A percentile compares a stretch with the other conserved stretches of the same genome.
phyloP scores from a whole-genome alignment of 2,113 vertebrate genomes.

The Balaenoptera acutorostrata region DNA sequence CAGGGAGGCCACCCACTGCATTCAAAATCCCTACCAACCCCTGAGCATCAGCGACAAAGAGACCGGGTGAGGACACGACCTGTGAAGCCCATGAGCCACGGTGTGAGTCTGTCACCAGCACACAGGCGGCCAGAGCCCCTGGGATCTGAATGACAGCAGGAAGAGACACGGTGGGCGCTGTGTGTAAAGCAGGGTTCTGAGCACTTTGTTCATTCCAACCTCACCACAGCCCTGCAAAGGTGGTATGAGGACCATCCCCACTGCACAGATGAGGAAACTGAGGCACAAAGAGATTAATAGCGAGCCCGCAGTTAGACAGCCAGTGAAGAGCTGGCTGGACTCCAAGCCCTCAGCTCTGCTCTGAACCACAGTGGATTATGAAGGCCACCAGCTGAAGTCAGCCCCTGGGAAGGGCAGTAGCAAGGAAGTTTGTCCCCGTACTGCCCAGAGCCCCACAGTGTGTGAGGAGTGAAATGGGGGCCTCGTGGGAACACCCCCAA shows the following conservation, averaged over 20 bases:
- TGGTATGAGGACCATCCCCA: accelerated
- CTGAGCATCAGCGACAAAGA: background rate
- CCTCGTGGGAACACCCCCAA: accelerated
- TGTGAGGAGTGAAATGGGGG: background rate
- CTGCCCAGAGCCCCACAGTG: background rate
- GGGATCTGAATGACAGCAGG: background rate
- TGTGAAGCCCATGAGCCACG: accelerated
- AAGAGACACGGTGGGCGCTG: accelerated
- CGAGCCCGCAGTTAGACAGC: accelerated
- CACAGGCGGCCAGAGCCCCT: background rate
- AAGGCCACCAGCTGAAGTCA: background rate
- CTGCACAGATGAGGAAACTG: background rate
- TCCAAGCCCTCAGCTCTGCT: background rate
- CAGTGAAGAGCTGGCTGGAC: background rate
- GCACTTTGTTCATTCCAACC: accelerated
- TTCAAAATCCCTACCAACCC: background rate
- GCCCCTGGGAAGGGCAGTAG: accelerated
- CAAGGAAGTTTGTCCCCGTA: too few species aligned
- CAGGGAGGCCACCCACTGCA: too few species aligned
- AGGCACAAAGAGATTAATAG: background rate
- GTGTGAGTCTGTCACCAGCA: too few species aligned
- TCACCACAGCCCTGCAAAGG: background rate
- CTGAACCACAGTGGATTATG: background rate
- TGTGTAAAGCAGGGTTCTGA: accelerated
- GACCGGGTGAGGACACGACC: accelerated